A percentile compares a stretch with the other conserved stretches of the same genome.
Conservation (phyloP, 2,113 vertebrate genomes). For the Oreochromis spilurus region DNA sequence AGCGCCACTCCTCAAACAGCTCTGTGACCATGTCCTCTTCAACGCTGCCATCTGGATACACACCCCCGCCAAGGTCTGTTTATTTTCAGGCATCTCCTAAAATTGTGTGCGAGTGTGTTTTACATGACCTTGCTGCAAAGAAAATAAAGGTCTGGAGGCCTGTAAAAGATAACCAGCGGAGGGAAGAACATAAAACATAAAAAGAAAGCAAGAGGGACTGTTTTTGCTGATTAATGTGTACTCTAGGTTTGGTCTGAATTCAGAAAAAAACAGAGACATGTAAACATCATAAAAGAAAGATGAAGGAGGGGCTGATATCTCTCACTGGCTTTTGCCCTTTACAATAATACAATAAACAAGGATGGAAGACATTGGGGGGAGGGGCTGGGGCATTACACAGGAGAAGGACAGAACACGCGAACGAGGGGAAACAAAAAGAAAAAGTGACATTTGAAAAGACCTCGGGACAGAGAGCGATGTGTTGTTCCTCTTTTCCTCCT, state of each 20-base stretch:
- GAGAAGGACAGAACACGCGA: constrained; percentile 5
- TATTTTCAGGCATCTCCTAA: neutral
- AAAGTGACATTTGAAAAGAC: constrained; percentile 58
- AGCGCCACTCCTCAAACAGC: constrained; percentile 94
- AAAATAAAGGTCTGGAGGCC: neutral
- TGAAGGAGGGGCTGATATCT: neutral
- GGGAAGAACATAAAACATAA: neutral
- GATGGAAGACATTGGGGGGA: neutral
- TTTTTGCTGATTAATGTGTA: neutral
- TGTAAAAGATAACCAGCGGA: neutral
- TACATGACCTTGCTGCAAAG: constrained; percentile 26
- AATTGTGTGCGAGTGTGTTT: neutral
- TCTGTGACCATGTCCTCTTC: constrained; percentile 98
- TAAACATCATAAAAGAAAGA: neutral
- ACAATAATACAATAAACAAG: constrained; percentile 13
- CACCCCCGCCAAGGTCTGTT: constrained; percentile 92
- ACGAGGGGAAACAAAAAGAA: neutral
- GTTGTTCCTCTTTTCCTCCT: neutral
- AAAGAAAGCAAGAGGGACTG: neutral
- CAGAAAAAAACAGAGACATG: neutral
- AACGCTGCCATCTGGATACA: constrained; percentile 99
- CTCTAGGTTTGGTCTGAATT: neutral
- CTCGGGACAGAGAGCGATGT: constrained; percentile 20
- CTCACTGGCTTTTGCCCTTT: constrained; percentile 14
- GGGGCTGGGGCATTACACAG: neutral